phyloP scores from a whole-genome alignment of 2,888 invertebrate species.

The Tipula helvola region DNA sequence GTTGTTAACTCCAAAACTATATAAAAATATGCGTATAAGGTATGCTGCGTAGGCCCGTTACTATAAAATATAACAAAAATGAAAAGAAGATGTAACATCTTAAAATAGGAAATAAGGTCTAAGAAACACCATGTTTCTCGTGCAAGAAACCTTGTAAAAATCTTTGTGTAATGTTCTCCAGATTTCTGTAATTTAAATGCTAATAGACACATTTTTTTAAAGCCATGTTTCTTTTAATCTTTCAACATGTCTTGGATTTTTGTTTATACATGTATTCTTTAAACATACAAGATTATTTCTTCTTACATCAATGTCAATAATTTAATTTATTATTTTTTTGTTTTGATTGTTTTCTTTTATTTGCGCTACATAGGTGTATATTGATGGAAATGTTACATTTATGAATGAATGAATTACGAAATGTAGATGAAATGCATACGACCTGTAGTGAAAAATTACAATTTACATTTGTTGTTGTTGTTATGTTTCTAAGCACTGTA shows the following conservation, averaged over 20 bases:
- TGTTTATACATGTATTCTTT: background rate
- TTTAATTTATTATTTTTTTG: background rate
- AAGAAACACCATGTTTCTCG: background rate
- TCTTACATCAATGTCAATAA: background rate
- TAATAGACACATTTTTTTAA: background rate
- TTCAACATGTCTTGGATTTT: background rate
- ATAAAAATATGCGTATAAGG: background rate
- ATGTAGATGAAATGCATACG: background rate
- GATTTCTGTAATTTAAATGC: background rate
- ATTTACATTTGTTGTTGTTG: background rate
- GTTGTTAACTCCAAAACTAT: background rate
- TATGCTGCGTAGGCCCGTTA: background rate
- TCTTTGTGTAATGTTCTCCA: background rate
- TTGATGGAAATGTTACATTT: background rate
- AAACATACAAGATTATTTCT: background rate
- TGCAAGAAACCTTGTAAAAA: background rate
- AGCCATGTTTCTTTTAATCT: background rate
- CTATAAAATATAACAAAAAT: background rate
- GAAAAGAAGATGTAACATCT: background rate
- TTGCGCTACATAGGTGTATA: background rate
- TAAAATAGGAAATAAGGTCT: background rate
- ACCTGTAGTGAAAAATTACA: background rate
- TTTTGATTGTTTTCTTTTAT: background rate
- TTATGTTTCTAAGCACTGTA: background rate
- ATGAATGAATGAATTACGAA: background rate